These are phyloP conservation scores for Scaptomyza parva DNA, from an alignment of 2,888 invertebrate species.

Conservation along the genomic window DNA sequence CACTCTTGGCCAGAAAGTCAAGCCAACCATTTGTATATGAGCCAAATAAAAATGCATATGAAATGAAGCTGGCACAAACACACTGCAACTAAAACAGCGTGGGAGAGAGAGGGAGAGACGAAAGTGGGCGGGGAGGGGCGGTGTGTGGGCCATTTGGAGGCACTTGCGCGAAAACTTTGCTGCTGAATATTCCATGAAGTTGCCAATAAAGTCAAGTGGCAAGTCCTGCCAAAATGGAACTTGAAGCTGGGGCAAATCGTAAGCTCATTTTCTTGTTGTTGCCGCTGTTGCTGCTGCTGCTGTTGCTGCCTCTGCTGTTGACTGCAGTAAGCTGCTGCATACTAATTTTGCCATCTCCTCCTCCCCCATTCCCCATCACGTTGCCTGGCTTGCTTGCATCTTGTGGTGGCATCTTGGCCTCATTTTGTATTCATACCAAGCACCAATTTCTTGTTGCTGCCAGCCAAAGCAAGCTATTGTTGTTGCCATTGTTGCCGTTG, in stretches of 20 bases:
- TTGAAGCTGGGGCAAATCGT: conserved; percentile 14
- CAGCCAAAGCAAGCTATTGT: conserved; percentile 11
- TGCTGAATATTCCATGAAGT: conserved; percentile 82
- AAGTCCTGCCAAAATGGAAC: conserved; percentile 61
- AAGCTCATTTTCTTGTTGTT: conserved; percentile 11
- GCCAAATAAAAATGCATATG: conserved; percentile 81
- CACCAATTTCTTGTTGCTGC: conserved; percentile 76
- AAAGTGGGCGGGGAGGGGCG: neutral
- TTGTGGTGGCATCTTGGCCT: conserved; percentile 74
- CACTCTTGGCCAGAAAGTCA: conserved; percentile 6
- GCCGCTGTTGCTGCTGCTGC: conserved; percentile 22
- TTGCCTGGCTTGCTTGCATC: conserved; percentile 46
- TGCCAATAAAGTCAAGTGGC: conserved; percentile 82
- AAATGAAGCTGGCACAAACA: conserved; percentile 62
- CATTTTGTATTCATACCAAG: conserved; percentile 84
- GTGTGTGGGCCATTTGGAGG: conserved; percentile 55
- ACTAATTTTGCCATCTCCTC: conserved; percentile 62
- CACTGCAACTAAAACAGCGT: conserved; percentile 14
- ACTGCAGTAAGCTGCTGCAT: conserved; percentile 76
- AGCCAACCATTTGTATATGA: conserved; percentile 77
- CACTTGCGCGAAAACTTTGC: conserved; percentile 75
- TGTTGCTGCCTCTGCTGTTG: conserved; percentile 45
- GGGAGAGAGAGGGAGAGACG: conserved; percentile 4
- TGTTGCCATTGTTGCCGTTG: conserved; percentile 40
- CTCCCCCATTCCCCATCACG: neutral